Conservation (phyloP, 2,113 vertebrate species). For the Dromiciops gliroides region DNA sequence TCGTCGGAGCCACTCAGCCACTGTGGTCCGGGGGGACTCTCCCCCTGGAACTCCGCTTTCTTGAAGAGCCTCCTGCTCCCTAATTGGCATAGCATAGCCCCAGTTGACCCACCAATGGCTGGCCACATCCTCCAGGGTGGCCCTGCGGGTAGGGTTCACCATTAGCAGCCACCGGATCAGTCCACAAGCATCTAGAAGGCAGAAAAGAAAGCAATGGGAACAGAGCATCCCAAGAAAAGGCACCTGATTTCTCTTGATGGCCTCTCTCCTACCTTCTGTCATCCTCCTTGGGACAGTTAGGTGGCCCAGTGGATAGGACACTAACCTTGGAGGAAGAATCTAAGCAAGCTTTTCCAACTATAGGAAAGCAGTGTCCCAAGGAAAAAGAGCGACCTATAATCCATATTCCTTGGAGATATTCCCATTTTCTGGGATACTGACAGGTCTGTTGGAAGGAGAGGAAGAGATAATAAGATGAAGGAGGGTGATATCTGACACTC, state of each 20-base stretch:
- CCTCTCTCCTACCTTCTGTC: neutral
- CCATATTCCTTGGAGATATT: neutral
- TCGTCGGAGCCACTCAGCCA: conserved; percentile 92
- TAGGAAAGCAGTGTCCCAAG: neutral
- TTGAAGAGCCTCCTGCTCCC: conserved; percentile 82
- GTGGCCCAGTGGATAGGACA: too few species aligned
- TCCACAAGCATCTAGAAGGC: conserved; percentile 92
- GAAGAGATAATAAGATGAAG: neutral
- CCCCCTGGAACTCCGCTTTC: conserved; percentile 60
- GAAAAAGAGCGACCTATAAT: neutral
- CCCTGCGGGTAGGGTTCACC: conserved; percentile 96
- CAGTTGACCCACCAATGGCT: conserved; percentile 99
- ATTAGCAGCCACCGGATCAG: conserved; percentile 98
- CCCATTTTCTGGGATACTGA: neutral
- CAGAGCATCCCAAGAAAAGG: rapidly evolving
- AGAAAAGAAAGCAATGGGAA: neutral
- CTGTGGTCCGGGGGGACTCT: conserved; percentile 80
- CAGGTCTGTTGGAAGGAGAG: neutral
- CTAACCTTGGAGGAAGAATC: neutral
- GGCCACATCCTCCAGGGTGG: conserved; percentile 95
- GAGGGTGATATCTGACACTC: neutral
- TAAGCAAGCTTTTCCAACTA: neutral
- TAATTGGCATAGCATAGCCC: conserved; percentile 88
- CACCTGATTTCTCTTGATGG: rapidly evolving
- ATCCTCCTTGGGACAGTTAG: neutral